Conservation (phyloP, 2,888 invertebrate species). For the Lepidochrysops patricia region DNA sequence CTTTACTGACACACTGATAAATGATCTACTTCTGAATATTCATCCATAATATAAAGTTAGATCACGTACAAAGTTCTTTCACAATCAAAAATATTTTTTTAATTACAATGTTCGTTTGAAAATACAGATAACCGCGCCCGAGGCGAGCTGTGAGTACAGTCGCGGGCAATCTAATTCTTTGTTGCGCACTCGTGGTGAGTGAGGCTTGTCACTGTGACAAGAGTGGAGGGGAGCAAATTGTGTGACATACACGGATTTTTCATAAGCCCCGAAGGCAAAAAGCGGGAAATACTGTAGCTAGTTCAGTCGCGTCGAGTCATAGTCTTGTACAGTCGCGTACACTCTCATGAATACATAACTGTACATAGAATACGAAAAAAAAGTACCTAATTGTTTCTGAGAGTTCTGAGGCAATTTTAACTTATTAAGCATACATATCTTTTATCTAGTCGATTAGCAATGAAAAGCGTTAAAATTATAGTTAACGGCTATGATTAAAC, state of each 20-base stretch:
- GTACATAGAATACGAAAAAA: too few species aligned
- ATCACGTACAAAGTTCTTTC: neutral
- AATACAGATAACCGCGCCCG: neutral
- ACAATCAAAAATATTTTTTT: neutral
- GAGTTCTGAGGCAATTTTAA: too few species aligned
- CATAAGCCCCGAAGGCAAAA: neutral
- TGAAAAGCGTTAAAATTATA: too few species aligned
- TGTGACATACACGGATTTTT: neutral
- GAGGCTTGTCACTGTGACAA: slow-evolving; percentile 25
- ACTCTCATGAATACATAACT: too few species aligned
- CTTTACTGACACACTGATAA: neutral
- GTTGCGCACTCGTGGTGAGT: slow-evolving; percentile 27
- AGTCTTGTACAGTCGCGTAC: too few species aligned
- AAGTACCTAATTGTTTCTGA: too few species aligned
- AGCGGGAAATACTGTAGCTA: neutral
- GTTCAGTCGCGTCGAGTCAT: too few species aligned
- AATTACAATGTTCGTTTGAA: neutral
- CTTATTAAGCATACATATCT: too few species aligned
- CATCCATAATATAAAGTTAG: neutral
- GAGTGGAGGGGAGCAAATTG: slow-evolving; percentile 15
- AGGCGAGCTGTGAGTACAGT: slow-evolving; percentile 32
- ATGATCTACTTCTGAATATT: too few species aligned
- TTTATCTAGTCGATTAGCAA: too few species aligned
- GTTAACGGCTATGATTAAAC: too few species aligned
- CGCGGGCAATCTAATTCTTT: slow-evolving; percentile 23